Evolutionary conservation across 2,113 vertebrate genomes (phyloP).

Genomic region (Eira barbara): DNA sequence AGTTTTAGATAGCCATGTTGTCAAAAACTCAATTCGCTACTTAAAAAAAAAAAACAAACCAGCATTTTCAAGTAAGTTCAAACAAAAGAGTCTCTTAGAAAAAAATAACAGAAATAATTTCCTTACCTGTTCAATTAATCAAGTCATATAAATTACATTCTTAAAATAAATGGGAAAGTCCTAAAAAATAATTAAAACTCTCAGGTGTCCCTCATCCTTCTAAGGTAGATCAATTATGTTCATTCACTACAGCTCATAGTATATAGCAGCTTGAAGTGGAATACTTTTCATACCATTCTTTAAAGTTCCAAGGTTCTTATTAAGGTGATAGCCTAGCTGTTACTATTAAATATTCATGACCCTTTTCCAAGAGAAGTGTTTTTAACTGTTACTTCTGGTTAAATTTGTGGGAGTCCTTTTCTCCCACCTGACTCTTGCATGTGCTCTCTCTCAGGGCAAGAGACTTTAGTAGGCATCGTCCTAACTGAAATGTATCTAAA

Average conservation of each 20-base stretch:
- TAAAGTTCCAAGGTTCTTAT: conserved; percentile 54
- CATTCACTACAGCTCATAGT: not conserved
- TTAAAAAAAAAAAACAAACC: not conserved
- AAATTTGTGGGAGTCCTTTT: conserved; percentile 27
- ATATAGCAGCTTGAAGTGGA: not conserved
- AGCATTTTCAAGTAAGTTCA: conserved; percentile 21
- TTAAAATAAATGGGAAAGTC: conserved; percentile 49
- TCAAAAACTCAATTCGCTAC: not conserved
- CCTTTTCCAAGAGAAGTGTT: conserved; percentile 35
- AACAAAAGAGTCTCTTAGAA: not conserved
- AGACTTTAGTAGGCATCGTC: conserved; percentile 11
- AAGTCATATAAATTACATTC: conserved; percentile 48
- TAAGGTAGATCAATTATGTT: conserved; percentile 38
- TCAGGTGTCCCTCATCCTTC: conserved; percentile 23
- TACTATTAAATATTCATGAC: conserved; percentile 65
- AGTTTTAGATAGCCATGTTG: conserved; percentile 18
- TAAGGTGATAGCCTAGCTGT: conserved; percentile 48
- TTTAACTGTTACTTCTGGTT: conserved; percentile 58
- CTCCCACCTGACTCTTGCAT: not conserved
- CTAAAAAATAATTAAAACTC: conserved; percentile 32
- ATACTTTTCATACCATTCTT: conserved; percentile 42
- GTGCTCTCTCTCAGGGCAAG: conserved; percentile 53
- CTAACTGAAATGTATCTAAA: conserved; percentile 21
- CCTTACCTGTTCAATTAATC: conserved; percentile 43
- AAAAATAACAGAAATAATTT: conserved; percentile 12